Evolutionary conservation across 2,113 vertebrate genomes (phyloP), one percentile per base, ranked within the genome.

Genomic region (Lates calcarifer): DNA sequence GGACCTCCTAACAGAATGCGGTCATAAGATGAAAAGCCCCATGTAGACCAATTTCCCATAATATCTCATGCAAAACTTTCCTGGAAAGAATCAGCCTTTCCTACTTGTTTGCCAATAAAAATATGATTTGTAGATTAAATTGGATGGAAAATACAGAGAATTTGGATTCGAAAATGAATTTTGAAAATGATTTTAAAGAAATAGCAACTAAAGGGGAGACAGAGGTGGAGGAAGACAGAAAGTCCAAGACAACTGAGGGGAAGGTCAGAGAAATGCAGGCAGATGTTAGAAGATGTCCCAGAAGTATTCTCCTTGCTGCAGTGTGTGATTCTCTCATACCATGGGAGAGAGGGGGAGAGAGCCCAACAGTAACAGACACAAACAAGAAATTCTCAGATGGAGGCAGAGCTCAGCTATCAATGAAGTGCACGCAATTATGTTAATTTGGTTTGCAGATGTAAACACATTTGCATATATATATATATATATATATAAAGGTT

Each of bases 221-320:
- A 55, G 33, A 60, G 47, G 26, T 41, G 29, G 43, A 51, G 51
- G 13, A 57, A 47, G 57, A 75, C 35, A 71, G 24, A 80, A 69
- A 84, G 84, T 88, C 77, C 82, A 72, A 47, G 13, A 86, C 73
- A 37, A 67, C 17, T 61, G 58, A 83, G 63, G 63, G 75, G 81
- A 89, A 90, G 87, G 89, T 90, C 88, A 83, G 68, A 71, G 81
- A 79, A 79, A 68, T 55, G 74, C 76, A 79, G 85, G 76, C 83
- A 90, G 88, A 90, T 90, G 87, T 89, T 91, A 47, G 63, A 64
- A 66, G 70, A 76, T 28, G 39, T 90, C 88, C 86, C 88, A 69
- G 56, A 81, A 63, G 84, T 72, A 78, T 78, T 75, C 15, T 68
- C 24, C 49, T 29, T 57, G 37, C 74, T 80, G 79, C 55, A 81